Conservation (phyloP, 2,888 invertebrate genomes). For the Nasonovia ribisnigri region DNA sequence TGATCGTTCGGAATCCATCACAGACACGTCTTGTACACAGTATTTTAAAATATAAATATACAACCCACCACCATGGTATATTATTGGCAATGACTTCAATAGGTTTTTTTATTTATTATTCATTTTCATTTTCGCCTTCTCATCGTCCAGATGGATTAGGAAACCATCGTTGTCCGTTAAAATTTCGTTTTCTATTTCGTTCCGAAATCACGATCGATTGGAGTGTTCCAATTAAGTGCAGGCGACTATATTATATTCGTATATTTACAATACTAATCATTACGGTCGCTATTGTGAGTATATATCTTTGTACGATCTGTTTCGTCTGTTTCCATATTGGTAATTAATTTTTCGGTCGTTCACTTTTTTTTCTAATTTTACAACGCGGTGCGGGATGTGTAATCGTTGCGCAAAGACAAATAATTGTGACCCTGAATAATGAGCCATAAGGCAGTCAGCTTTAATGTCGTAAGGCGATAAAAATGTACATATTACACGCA, state of each 20-base stretch:
- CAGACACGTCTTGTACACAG: neutral
- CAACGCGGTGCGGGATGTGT: neutral
- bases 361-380: neutral
- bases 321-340: neutral
- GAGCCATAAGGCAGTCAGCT: neutral
- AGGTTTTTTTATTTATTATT: conserved; percentile 13
- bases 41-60: conserved; percentile 2
- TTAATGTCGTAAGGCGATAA: neutral
- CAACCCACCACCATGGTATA: neutral
- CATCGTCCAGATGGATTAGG: conserved; percentile 26
- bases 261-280: conserved; percentile 9
- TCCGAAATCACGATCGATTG: conserved; percentile 29
- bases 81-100: conserved; percentile 36
- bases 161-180: neutral
- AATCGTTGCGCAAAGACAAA: conserved; percentile 35
- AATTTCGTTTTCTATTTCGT: conserved; percentile 28
- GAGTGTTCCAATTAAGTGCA: neutral
- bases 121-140: conserved; percentile 21
- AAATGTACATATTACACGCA: neutral
- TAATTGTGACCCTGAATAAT: neutral
- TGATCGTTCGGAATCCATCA: conserved; percentile 31
- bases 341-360: neutral
- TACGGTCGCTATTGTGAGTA: neutral
- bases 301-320: neutral
- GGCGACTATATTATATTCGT: conserved; percentile 14